A percentile compares a stretch with the other conserved stretches of the same genome.
Evolutionary conservation across 2,888 invertebrate species (phyloP).

Genomic region (Dendrolimus houi): DNA sequence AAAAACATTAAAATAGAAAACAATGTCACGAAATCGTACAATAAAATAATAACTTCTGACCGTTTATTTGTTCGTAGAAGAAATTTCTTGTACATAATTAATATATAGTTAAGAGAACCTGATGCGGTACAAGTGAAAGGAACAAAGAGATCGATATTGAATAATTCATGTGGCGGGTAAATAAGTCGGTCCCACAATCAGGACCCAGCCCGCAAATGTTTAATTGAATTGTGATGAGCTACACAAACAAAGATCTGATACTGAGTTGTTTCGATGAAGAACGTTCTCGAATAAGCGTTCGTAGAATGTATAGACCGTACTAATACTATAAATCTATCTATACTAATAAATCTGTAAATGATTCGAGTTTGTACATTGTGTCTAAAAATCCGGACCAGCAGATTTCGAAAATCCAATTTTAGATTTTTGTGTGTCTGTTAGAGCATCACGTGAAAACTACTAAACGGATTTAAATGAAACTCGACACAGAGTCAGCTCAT

Average conservation of each 20-base stretch:
- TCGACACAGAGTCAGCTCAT: too few species aligned
- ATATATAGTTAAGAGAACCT: neutral
- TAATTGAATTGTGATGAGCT: conserved; percentile 46
- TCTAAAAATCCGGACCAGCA: too few species aligned
- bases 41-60: too few species aligned
- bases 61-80: neutral
- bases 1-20: too few species aligned
- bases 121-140: conserved; percentile 3
- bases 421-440: too few species aligned
- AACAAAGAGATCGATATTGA: conserved; percentile 37
- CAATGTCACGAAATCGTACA: too few species aligned
- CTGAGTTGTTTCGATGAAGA: neutral
- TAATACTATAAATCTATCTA: too few species aligned
- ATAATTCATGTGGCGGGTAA: conserved; percentile 40
- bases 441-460: too few species aligned
- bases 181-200: conserved; percentile 46
- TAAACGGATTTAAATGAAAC: too few species aligned
- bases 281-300: conserved; percentile 4
- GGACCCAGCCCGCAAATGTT: conserved; percentile 32
- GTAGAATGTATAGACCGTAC: neutral
- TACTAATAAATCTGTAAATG: too few species aligned
- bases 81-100: neutral
- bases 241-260: neutral
- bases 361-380: too few species aligned
- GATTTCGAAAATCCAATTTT: too few species aligned